Evolutionary conservation across 2,888 invertebrate species (phyloP).

Genomic region (Cephus sareptanus): DNA sequence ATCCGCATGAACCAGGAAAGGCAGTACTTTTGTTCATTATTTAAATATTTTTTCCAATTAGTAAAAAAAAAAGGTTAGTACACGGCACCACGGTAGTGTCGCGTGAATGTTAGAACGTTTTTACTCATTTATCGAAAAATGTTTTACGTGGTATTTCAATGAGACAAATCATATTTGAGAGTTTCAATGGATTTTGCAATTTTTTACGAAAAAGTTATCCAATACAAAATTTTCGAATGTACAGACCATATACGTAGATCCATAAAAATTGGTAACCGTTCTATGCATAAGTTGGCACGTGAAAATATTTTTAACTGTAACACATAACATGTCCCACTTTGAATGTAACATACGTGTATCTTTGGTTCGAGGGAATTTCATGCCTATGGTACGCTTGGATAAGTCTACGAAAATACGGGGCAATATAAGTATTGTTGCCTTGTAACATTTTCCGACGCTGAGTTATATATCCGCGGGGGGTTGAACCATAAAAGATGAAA

Average conservation of each 20-base stretch:
- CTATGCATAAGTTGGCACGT: not conserved
- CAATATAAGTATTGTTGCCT: not conserved
- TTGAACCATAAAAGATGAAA: not conserved
- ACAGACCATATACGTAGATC: not conserved
- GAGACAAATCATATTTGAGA: not conserved
- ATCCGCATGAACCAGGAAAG: not conserved
- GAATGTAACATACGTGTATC: not conserved
- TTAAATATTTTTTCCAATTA: too few species aligned
- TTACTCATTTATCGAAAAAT: not conserved
- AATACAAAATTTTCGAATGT: not conserved
- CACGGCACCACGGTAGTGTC: not conserved
- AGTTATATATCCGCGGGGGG: not conserved
- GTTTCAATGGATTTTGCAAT: not conserved
- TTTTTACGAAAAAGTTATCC: too few species aligned
- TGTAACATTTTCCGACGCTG: not conserved
- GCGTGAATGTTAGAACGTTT: not conserved
- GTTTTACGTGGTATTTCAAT: not conserved
- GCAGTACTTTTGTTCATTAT: not conserved
- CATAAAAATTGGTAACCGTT: not conserved
- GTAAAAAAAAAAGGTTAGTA: not conserved
- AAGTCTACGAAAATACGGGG: not conserved
- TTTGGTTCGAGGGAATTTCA: not conserved
- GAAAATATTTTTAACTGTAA: not conserved
- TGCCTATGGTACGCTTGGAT: not conserved
- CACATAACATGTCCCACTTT: not conserved